Evolutionary conservation across 2,113 vertebrate genomes (phyloP).

Genomic region (Astur gentilis): DNA sequence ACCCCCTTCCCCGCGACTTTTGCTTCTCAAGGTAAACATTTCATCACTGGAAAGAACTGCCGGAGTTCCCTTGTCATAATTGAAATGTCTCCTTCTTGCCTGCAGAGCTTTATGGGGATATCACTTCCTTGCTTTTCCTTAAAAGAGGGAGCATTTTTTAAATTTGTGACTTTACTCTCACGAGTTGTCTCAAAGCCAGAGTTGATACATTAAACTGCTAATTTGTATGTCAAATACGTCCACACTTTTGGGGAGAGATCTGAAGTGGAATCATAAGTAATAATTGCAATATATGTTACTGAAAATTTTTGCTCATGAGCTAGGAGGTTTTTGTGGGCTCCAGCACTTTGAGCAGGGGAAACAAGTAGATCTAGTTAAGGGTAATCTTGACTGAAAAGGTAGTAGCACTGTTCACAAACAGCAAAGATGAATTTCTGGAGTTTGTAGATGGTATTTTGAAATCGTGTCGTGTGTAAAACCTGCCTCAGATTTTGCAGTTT

Average conservation of each 20-base stretch:
- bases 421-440: not conserved
- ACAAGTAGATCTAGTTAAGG: not conserved
- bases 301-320: not conserved
- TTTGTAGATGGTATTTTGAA: not conserved
- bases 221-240: not conserved
- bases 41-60: not conserved
- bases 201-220: not conserved
- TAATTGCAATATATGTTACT: not conserved
- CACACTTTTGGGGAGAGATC: not conserved
- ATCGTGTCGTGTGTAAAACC: not conserved
- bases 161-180: not conserved
- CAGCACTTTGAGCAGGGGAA: accelerated
- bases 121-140: not conserved
- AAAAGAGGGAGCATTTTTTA: not conserved
- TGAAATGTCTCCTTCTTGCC: not conserved
- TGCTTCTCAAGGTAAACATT: not conserved
- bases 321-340: not conserved
- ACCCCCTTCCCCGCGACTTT: not conserved
- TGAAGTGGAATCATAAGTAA: not conserved
- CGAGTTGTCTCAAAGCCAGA: not conserved
- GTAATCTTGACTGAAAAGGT: not conserved
- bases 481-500: not conserved
- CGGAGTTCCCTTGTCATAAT: not conserved
- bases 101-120: not conserved
- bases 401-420: not conserved